A percentile compares a stretch with the other conserved stretches of the same genome.
These are phyloP conservation scores for Chionomys nivalis DNA, from an alignment of 2,113 vertebrate species.

Conservation along the genomic window DNA sequence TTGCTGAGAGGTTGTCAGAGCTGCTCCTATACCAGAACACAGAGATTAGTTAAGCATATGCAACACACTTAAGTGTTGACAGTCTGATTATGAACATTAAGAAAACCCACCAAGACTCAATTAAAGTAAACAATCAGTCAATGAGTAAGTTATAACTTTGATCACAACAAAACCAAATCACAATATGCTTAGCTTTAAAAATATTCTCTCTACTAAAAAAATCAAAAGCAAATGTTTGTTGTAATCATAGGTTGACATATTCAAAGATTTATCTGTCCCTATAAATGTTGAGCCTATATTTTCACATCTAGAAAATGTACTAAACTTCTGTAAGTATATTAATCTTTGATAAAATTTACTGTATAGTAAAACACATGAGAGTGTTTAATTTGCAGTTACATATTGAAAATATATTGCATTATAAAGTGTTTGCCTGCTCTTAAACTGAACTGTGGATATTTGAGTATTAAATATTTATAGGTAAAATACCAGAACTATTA, in stretches of 20 bases:
- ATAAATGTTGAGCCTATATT: not conserved
- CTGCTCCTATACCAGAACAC: not conserved
- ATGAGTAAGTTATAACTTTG: conserved; percentile 61
- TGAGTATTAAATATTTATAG: not conserved
- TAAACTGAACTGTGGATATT: not conserved
- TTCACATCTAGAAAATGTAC: not conserved
- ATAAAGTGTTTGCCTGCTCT: not conserved
- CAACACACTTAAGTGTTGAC: conserved; percentile 4
- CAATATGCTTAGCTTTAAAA: conserved; percentile 42
- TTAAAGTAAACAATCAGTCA: conserved; percentile 47
- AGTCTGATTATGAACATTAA: conserved; percentile 31
- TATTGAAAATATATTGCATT: not conserved
- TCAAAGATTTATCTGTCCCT: conserved; percentile 21
- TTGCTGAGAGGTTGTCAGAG: not conserved
- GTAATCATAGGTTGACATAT: conserved; percentile 14
- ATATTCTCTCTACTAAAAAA: not conserved
- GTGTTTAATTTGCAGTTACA: not conserved
- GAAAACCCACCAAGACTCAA: conserved; percentile 23
- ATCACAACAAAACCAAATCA: conserved; percentile 56
- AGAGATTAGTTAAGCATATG: not conserved
- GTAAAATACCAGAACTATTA: not conserved
- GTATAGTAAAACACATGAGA: not conserved
- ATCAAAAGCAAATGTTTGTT: conserved; percentile 55
- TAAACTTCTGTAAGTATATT: not conserved
- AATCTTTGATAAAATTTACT: not conserved